These are phyloP conservation scores for Mobula hypostoma DNA, from an alignment of 2,113 vertebrate species.

Conservation along the genomic window DNA sequence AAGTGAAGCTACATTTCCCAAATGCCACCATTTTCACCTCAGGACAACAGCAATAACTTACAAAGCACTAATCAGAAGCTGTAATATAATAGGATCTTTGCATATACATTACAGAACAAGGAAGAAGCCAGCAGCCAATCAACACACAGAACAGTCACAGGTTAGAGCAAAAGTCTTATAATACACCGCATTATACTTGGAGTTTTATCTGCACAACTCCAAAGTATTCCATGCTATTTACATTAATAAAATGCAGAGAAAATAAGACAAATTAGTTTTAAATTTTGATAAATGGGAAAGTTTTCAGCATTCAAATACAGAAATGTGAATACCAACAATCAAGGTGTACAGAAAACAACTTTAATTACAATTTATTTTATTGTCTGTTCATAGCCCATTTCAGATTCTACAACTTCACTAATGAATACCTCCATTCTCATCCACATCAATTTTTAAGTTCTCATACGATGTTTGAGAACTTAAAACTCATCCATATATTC, in stretches of 20 bases:
- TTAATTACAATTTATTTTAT: neutral
- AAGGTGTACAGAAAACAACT: neutral
- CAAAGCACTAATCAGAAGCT: slow-evolving; percentile 11
- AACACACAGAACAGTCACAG: neutral
- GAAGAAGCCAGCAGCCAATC: neutral
- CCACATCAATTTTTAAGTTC: neutral
- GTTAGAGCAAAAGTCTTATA: neutral
- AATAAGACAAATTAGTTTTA: neutral
- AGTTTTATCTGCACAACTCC: neutral
- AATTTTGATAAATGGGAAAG: neutral
- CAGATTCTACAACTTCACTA: neutral
- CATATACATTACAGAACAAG: slow-evolving; percentile 10
- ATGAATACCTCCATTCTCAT: neutral
- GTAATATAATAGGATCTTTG: neutral
- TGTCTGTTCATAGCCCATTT: neutral
- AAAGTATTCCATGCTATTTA: neutral
- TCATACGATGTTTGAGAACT: no score
- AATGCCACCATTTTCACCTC: neutral
- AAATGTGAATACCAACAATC: neutral
- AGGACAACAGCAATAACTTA: neutral
- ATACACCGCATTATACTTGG: neutral
- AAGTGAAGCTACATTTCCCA: neutral
- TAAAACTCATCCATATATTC: no score
- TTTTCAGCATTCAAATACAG: neutral
- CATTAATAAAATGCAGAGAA: neutral